These are phyloP conservation scores for Nibea coibor DNA, from an alignment of 2,113 vertebrate genomes.

Conservation along the genomic window DNA sequence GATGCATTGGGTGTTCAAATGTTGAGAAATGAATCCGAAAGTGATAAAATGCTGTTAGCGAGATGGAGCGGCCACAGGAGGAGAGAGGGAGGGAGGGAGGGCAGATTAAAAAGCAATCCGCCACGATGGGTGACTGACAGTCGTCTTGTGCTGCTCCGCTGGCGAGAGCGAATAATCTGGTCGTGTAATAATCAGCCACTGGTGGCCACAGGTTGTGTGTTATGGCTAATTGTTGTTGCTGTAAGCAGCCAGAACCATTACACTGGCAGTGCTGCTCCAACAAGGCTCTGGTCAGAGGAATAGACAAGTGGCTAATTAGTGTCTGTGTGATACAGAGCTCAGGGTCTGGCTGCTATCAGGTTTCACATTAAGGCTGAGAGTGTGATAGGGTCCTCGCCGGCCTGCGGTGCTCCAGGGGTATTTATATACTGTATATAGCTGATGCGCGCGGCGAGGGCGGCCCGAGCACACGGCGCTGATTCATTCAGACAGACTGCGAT, in stretches of 20 bases:
- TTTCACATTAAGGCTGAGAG: slow-evolving; percentile 58
- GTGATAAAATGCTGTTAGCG: slow-evolving; percentile 50
- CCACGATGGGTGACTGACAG: slow-evolving; percentile 16
- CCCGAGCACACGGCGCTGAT: slow-evolving; percentile 46
- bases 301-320: slow-evolving; percentile 66
- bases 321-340: slow-evolving; percentile 60
- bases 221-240: slow-evolving; percentile 56
- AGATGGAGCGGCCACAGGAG: slow-evolving; percentile 9
- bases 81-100: background rate
- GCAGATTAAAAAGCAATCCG: slow-evolving; percentile 40
- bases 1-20: slow-evolving; percentile 52
- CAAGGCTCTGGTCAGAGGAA: slow-evolving; percentile 53
- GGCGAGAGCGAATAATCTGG: slow-evolving; percentile 15
- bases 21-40: slow-evolving; percentile 42
- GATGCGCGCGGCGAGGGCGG: slow-evolving; percentile 28
- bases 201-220: slow-evolving; percentile 65
- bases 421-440: slow-evolving; percentile 21
- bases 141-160: slow-evolving; percentile 8
- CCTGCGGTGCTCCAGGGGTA: slow-evolving; percentile 9
- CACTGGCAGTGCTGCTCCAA: slow-evolving; percentile 31
- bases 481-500: slow-evolving; percentile 58
- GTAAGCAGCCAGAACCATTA: slow-evolving; percentile 57
- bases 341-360: slow-evolving; percentile 56
- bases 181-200: slow-evolving; percentile 31
- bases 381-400: slow-evolving; percentile 46